Evolutionary conservation across 2,113 vertebrate species (phyloP), one percentile per base, ranked within the genome.

Genomic region (Riparia riparia): DNA sequence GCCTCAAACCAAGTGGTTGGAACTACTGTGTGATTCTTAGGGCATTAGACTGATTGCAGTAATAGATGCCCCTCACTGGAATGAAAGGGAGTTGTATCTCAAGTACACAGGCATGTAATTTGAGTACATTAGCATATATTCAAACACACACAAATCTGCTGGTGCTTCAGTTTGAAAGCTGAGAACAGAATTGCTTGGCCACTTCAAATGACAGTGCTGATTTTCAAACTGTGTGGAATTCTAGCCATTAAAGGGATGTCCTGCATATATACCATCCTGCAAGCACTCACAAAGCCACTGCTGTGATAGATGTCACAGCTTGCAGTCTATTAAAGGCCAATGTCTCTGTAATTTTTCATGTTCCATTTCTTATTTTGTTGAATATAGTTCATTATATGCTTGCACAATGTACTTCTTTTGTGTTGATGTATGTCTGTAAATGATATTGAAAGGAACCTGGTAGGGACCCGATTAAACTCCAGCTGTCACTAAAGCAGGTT

Each of bases 311-410:
- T 91, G 49, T 74, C 70, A 89, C 0, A 1, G 78, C 78, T 80
- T 89, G 37, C 65, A 76, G 44, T 45, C 77, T 93, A 5, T 78
- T 92, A 95, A 89, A 93, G 86, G 54, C 32, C 34, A 45, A 82
- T 57, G 37, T 65, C 45, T 86, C 78, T 78, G 49, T 79, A 84
- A 90, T 90, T 96, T 91, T 72, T 91, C 66, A 80, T 71, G 70
- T 89, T 95, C 34, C 3, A 2, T 61, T 91, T 94, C 77, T 74
- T 87, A 29, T 89, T 92, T 92, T 71, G 83, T 68, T 95, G 87
- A 92, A 87, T 90, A 90, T 28, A 74, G 58, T 51, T 89, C 86
- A 94, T 93, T 85, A 82, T 54, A 85, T 90, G 66, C 89, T 87
- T 90, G 57, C 53, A 79, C 51, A 77, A 34, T 24, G 24, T 79